Conservation (phyloP, 2,797 vertebrate genomes). For the Pantherophis vulpinus region DNA sequence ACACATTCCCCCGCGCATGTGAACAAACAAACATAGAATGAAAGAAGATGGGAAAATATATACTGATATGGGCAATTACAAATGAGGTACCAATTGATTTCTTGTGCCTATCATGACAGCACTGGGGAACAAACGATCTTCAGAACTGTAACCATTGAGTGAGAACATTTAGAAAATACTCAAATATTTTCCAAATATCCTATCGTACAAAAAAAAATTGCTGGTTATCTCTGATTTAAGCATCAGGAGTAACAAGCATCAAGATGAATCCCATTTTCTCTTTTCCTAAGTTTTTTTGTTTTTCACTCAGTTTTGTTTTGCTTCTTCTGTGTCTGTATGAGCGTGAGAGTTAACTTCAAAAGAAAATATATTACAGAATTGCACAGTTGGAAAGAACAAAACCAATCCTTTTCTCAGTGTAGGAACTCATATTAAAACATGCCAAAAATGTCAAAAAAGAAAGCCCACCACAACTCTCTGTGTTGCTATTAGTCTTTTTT, state of each 20-base stretch:
- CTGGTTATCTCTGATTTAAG: neutral
- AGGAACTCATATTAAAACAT: neutral
- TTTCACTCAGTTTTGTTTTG: neutral
- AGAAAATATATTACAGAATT: neutral
- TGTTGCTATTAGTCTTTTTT: neutral
- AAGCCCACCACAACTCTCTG: neutral
- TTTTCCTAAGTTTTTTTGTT: neutral
- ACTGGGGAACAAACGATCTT: neutral
- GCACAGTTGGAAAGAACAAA: neutral
- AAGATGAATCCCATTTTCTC: neutral
- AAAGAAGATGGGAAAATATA: neutral
- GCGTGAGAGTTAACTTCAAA: neutral
- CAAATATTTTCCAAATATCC: neutral
- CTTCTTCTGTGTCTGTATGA: neutral
- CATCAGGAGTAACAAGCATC: neutral
- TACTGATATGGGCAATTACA: neutral
- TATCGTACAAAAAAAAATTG: neutral
- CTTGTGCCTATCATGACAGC: neutral
- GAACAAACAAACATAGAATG: neutral
- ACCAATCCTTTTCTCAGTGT: neutral
- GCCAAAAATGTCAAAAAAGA: neutral
- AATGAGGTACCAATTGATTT: neutral
- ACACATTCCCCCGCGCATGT: neutral
- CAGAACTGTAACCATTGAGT: neutral
- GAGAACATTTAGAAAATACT: neutral